Evolutionary conservation across 2,113 vertebrate genomes (phyloP).

Genomic region (Origma solitaria): DNA sequence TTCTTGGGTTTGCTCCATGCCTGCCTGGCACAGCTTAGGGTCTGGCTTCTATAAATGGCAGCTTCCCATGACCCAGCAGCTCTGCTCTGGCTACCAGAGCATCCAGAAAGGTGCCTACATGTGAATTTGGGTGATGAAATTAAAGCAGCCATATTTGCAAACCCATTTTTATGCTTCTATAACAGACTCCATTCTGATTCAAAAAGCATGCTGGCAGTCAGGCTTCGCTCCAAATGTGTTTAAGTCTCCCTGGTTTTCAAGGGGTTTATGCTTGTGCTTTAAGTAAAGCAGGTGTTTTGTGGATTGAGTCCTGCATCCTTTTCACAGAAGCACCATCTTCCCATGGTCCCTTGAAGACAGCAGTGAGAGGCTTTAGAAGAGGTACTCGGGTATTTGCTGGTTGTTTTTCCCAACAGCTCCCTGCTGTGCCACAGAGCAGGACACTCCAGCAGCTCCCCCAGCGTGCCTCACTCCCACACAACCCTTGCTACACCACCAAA

Average conservation of each 20-base stretch:
- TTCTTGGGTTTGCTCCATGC: conserved; percentile 6
- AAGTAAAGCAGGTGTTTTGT: neutral
- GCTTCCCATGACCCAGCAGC: neutral
- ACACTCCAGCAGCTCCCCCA: neutral
- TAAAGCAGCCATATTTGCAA: neutral
- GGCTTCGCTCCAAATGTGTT: neutral
- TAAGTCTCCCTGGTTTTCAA: neutral
- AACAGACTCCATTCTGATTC: neutral
- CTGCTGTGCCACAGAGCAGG: neutral
- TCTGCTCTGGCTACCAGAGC: neutral
- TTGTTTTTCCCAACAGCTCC: neutral
- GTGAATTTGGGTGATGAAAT: neutral
- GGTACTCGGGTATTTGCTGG: rapidly evolving
- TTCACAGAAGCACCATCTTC: neutral
- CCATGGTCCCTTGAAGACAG: neutral
- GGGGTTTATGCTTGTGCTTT: neutral
- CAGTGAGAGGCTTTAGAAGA: neutral
- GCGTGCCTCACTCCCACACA: neutral
- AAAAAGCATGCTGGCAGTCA: neutral
- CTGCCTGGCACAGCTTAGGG: neutral
- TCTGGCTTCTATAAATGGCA: conserved; percentile 32
- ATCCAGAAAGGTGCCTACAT: neutral
- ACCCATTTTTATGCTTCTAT: neutral
- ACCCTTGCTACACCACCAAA: neutral
- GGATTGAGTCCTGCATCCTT: neutral